Conservation (phyloP, 2,113 vertebrate species). For the Zosterops japonicus region DNA sequence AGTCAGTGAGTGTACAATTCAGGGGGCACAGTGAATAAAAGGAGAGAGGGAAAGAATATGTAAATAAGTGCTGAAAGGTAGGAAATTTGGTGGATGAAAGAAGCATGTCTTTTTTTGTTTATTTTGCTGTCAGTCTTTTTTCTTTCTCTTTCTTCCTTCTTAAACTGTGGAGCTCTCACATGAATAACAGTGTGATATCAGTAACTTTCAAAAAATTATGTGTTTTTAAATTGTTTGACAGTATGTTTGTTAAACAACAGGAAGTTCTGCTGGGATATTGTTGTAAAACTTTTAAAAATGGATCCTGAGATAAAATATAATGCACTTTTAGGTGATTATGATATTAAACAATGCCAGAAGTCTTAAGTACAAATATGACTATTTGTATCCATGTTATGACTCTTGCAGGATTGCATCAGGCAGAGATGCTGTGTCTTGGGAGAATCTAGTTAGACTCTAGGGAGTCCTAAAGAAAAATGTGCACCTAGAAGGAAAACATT, state of each 20-base stretch:
- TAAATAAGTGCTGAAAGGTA: not conserved
- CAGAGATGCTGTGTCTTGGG: not conserved
- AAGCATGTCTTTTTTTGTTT: not conserved
- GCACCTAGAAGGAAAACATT: not conserved
- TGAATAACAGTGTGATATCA: not conserved
- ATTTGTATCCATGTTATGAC: not conserved
- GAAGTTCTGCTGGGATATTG: not conserved
- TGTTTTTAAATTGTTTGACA: fast-evolving
- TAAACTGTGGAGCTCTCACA: not conserved
- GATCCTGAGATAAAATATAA: not conserved
- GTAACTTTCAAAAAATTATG: not conserved
- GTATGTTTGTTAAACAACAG: not conserved
- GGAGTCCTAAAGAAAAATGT: not conserved
- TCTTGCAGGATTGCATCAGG: not conserved
- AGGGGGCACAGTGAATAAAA: not conserved
- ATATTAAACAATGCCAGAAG: not conserved
- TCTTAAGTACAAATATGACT: not conserved
- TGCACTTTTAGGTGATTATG: not conserved
- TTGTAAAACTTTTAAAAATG: not conserved
- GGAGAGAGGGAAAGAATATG: not conserved
- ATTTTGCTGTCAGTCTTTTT: not conserved
- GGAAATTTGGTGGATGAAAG: not conserved
- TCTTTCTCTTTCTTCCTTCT: not conserved
- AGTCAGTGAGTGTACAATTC: not conserved
- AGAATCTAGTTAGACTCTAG: not conserved